These are phyloP conservation scores for Prunella strophiata DNA, from an alignment of 2,797 vertebrate species.

Conservation along the genomic window DNA sequence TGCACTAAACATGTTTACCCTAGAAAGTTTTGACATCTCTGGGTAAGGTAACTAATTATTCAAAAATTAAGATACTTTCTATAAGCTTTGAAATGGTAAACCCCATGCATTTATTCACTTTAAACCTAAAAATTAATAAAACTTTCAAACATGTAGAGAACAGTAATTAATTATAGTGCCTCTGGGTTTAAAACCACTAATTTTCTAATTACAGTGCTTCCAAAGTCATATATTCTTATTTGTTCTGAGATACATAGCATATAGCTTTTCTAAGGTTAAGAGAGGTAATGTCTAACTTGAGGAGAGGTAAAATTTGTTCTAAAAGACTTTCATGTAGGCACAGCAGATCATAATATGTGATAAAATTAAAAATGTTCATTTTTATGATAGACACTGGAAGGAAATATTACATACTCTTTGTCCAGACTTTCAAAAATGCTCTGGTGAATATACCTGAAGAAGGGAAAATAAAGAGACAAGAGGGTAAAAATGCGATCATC, in stretches of 20 bases:
- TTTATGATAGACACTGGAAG: neutral
- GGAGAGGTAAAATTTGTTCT: neutral
- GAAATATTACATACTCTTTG: neutral
- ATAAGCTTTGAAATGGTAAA: conserved; percentile 36
- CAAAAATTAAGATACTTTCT: neutral
- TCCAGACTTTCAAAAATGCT: neutral
- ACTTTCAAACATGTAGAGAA: conserved; percentile 9
- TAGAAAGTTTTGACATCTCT: neutral
- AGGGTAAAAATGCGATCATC: neutral
- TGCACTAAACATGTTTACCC: neutral
- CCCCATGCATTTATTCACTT: neutral
- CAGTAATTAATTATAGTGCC: conserved; percentile 46
- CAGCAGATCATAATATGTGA: neutral
- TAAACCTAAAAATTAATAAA: conserved; percentile 21
- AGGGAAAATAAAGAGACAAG: neutral
- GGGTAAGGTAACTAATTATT: conserved; percentile 2
- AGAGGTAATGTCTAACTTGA: conserved; percentile 4
- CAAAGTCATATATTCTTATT: conserved; percentile 9
- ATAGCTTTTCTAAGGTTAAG: conserved; percentile 25
- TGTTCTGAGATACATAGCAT: neutral
- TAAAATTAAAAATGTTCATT: neutral
- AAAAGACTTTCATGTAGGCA: neutral
- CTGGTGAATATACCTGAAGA: neutral
- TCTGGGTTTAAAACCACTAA: conserved; percentile 43
- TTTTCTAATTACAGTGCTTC: conserved; percentile 46